phyloP scores from a whole-genome alignment of 2,113 vertebrate species.

The Erinaceus europaeus region DNA sequence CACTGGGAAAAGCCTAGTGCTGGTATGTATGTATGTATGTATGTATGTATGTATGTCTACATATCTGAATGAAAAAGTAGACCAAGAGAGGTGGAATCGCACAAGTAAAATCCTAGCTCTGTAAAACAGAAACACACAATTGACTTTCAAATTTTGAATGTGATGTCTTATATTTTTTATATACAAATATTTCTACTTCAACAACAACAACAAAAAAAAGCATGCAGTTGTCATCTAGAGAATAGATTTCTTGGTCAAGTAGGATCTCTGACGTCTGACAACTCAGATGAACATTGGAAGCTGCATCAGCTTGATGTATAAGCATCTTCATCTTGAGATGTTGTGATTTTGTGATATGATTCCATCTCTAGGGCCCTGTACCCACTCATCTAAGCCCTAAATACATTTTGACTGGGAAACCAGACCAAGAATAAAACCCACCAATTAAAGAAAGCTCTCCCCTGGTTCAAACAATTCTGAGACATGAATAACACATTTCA shows the following conservation, averaged over 20 bases:
- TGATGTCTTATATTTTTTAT: background rate
- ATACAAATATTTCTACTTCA: background rate
- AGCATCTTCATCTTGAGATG: background rate
- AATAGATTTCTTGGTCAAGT: background rate
- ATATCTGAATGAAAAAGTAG: no score
- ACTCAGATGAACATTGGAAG: background rate
- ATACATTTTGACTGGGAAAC: background rate
- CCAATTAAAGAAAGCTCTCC: background rate
- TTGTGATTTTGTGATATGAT: background rate
- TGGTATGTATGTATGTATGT: no score
- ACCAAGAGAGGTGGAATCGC: no score
- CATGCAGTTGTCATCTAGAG: background rate
- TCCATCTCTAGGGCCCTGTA: background rate
- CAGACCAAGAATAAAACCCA: background rate
- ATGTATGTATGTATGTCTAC: no score
- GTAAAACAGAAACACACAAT: no score
- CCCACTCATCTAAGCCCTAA: background rate
- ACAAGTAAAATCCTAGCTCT: no score
- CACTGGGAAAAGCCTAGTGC: no score
- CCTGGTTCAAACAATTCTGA: background rate
- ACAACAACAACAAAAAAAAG: background rate
- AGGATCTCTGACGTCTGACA: background rate
- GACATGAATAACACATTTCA: background rate
- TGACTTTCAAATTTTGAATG: background rate
- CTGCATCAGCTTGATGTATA: background rate